Percentiles rank a stretch among this genome's conserved stretches.
phyloP scores from a whole-genome alignment of 2,113 vertebrate species.

The Lipophrys pholis region DNA sequence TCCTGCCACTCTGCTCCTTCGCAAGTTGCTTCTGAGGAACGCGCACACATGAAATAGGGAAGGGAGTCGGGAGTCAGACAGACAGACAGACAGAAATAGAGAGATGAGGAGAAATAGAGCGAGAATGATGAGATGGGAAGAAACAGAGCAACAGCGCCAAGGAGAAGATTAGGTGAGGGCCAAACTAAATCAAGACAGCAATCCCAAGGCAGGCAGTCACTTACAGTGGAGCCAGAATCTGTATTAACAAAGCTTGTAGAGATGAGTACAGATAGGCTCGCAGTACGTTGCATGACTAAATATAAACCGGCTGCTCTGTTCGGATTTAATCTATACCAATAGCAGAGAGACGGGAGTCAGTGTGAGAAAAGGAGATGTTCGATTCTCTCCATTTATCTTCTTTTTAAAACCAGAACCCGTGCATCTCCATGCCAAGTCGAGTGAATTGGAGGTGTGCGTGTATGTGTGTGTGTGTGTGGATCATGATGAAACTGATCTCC shows the following conservation, averaged over 20 bases:
- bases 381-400: constrained; percentile 14
- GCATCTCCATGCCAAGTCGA: constrained; percentile 23
- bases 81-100: constrained; percentile 33
- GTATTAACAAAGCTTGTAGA: constrained; percentile 51
- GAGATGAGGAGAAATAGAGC: constrained; percentile 63
- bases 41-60: neutral
- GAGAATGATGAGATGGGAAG: constrained; percentile 63
- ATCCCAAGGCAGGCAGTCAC: constrained; percentile 44
- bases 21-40: constrained; percentile 47
- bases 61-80: constrained; percentile 35
- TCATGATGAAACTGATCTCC: constrained; percentile 50
- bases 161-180: constrained; percentile 61
- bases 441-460: constrained; percentile 26
- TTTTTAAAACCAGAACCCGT: constrained; percentile 16
- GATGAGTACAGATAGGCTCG: constrained; percentile 36
- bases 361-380: constrained; percentile 22
- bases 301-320: constrained; percentile 45
- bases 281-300: constrained; percentile 47
- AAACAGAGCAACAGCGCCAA: constrained; percentile 47
- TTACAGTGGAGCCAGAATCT: constrained; percentile 38
- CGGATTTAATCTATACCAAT: constrained; percentile 31
- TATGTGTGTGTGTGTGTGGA: neutral
- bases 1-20: constrained; percentile 39
- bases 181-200: constrained; percentile 60
- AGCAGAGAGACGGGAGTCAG: constrained; percentile 21